phyloP scores from a whole-genome alignment of 2,888 invertebrate species.

The Phyllotreta cruciferae region DNA sequence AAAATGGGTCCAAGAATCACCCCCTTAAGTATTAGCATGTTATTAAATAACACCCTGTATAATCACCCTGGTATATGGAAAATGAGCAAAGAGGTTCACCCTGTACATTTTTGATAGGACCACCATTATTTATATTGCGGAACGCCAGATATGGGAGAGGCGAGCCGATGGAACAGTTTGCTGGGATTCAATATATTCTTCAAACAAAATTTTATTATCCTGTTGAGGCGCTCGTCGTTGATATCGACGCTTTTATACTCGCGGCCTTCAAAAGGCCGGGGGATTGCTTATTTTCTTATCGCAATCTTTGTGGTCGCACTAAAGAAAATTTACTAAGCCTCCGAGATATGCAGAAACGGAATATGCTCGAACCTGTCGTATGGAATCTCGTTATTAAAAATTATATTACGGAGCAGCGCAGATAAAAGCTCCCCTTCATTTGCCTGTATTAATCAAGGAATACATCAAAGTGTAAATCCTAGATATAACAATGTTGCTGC shows the following conservation, averaged over 20 bases:
- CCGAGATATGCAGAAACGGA: constrained; percentile 1
- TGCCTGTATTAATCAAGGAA: too few species aligned
- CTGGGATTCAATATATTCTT: constrained; percentile 26
- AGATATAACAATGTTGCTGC: too few species aligned
- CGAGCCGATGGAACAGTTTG: constrained; percentile 13
- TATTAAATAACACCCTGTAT: too few species aligned
- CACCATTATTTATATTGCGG: constrained; percentile 14
- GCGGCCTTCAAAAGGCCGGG: constrained; percentile 14
- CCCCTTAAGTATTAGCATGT: too few species aligned
- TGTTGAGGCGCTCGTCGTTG: constrained; percentile 22
- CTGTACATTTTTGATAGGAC: too few species aligned
- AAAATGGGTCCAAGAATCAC: too few species aligned
- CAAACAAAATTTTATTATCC: constrained; percentile 29
- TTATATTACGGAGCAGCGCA: too few species aligned
- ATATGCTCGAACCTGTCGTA: constrained; percentile 1
- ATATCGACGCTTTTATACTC: constrained; percentile 29
- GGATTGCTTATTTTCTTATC: constrained; percentile 26
- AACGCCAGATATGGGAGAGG: constrained; percentile 5
- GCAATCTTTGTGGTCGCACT: constrained; percentile 20
- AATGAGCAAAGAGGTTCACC: too few species aligned
- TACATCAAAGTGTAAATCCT: too few species aligned
- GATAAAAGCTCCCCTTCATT: too few species aligned
- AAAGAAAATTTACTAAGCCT: constrained; percentile 17
- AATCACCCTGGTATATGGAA: too few species aligned
- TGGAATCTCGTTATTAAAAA: constrained; percentile 1